phyloP scores from a whole-genome alignment of 2,113 vertebrate genomes.

The Psilopsiagon aymara region DNA sequence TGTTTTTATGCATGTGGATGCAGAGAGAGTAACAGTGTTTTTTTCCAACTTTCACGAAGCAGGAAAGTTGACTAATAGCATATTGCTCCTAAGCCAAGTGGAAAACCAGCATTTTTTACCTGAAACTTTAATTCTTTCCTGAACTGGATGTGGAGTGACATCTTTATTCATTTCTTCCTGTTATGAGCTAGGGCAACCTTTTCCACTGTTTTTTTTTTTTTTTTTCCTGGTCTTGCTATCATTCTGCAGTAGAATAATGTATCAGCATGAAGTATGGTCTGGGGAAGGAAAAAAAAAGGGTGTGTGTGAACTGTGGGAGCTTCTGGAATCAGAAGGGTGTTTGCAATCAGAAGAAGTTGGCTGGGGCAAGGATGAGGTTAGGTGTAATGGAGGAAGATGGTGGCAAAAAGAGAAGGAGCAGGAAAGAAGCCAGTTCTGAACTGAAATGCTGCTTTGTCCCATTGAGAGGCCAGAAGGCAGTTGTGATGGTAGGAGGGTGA shows the following conservation, averaged over 20 bases:
- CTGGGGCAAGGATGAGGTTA: background rate
- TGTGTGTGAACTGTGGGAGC: background rate
- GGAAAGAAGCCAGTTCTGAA: background rate
- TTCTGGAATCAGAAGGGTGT: background rate
- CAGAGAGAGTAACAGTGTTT: rapidly evolving
- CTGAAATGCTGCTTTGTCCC: background rate
- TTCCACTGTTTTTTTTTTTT: background rate
- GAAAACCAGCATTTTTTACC: background rate
- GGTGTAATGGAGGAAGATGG: background rate
- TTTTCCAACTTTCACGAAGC: background rate
- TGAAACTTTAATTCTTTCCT: rapidly evolving
- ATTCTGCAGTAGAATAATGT: background rate
- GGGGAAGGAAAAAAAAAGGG: no score
- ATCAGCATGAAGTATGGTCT: background rate
- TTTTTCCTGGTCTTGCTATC: background rate
- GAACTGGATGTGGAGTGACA: background rate
- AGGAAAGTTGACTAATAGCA: background rate
- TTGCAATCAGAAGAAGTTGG: background rate
- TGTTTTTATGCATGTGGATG: rapidly evolving
- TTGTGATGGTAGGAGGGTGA: rapidly evolving
- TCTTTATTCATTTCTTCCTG: background rate
- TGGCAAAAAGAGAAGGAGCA: background rate
- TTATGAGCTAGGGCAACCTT: background rate
- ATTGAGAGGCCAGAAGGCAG: background rate
- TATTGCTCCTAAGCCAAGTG: background rate